Base-by-base conservation (phyloP, 1,140 invertebrate species). In the Eubasilissa regina region DNA sequence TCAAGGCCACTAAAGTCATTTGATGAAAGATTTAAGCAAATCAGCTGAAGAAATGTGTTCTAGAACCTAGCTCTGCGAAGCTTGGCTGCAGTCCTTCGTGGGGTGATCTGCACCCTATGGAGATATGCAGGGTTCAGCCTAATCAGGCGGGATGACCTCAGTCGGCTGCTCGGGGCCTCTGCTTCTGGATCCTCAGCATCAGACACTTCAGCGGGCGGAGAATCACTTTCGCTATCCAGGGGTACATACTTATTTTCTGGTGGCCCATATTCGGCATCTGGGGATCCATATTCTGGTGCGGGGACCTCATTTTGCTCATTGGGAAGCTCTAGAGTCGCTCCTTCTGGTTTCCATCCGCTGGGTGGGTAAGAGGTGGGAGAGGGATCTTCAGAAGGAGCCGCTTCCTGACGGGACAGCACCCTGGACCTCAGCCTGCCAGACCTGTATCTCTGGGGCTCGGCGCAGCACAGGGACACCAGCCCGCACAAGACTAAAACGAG, bases 291-390 rank as follows among this genome's bases (percentile, higher is more conserved):
- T 10, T 45, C 64, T 9, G 85, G 85, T 6, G 85, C 78, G 0
- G 88, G 88, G 7, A 85, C 85, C 12, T 81, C 55, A 0, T 81
- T 73, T 84, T 87, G 84, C 56, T 87, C 85, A 0, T 48, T 45
- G 25, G 88, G 88, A 0, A 89, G 81, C 6, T 86, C 85, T 60
- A 89, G 88, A 64, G 85, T 85, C 60, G 84, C 86, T 12, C 81
- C 81, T 0, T 82, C 64, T 3, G 88, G 88, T 64, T 82, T 85
- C 79, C 51, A 13, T 9, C 51, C 12, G 12, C 55, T 17, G 53
- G 53, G 84, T 12, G 81, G 79, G 60, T 82, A 82, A 62, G 21
- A 19, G 3, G 17, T 8, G 9, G 58, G 7, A 43, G 25, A 19
- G 11, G 60, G 60, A 11, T 55, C 44, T 3, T 9, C 45, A 75